Evolutionary conservation across 2,113 vertebrate species (phyloP), one percentile per base, ranked within the genome.

Genomic region (Panthera leo): DNA sequence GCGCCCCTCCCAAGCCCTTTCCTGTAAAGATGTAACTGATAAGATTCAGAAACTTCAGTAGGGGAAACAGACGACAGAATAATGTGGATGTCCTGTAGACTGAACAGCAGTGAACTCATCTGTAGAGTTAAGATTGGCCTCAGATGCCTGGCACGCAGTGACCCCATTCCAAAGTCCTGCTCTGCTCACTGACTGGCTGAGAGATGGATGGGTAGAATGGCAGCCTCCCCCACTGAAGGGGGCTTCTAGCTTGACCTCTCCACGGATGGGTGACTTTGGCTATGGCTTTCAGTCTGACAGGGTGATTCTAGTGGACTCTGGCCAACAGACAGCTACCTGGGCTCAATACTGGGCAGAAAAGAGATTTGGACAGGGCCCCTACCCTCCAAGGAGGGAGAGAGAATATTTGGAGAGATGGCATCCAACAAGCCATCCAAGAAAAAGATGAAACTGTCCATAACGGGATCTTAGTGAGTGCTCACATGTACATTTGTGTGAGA

Each of bases 401-500:
- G 39, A 42, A 7, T 51, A 68, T n/a, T 25, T 36, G n/a, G 63
- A 75, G 42, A 89, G 31, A 63, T 34, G 21, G 12, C 76, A 71
- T 21, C 36, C 25, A 5, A 25, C 2, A 71, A 79, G 21, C 39
- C 86, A 19, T 15, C 34, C 12, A 39, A 75, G 29, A 23, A 19
- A 73, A 82, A 48, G 36, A 61, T 11, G 9, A 58, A 25, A 12
- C 15, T 16, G 68, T 51, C 6, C 21, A 13, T 14, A 8, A 39
- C 9, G 48, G 36, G 29, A 10, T 91, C 51, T 10, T 39, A 71
- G 36, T 0, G 19, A 68, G 58, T 4, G 1, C 0, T n/a, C 48
- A 36, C 3, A 0, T 7, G 1, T 3, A 29, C 31, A 4, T 9
- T 21, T 23, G 7, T 29, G 18, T 45, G 53, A 71, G 31, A 15